Base-by-base conservation (phyloP, 1,140 invertebrate species). In the Penaeus japonicus region DNA sequence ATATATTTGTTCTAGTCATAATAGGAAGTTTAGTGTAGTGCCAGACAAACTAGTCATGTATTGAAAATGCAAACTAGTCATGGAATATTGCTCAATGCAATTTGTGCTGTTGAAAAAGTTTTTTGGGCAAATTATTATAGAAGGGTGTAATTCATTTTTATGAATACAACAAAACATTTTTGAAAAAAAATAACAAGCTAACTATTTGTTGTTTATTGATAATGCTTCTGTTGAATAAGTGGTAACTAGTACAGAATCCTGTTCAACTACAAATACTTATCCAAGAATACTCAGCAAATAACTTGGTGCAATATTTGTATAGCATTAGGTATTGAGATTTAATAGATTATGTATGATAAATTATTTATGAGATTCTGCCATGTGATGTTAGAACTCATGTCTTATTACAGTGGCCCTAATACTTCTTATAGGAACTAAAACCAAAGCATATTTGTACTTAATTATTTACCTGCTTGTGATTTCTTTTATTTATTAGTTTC, bases 261-360 rank as follows among this genome's bases (percentile, higher is more conserved):
- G 80, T 82, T 82, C 80, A 62, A 83, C 81, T 62, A 83, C 55
- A 62, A 83, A 83, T 83, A 83, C 81, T 83, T 83, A 83, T 35
- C 18, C 59, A 83, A 83, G 59, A 83, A 83, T 83, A 83, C 81
- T 83, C 81, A 83, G 81, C 59, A 62, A 62, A 83, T 32, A 65
- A 59, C 57, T 83, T 83, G 57, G 81, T 83, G 81, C 81, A 83
- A 83, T 83, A 83, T 83, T 83, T 83, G 81, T 83, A 83, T 83
- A 83, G 81, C 27, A 83, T 83, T 83, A 83, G 57, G 59, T 83
- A 65, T 83, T 83, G 59, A 83, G 81, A 83, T 83, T 83, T 62
- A 32, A 65, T 62, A 59, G 55, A 39, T 83, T 59, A 83, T 83
- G 55, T 83, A 83, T 62, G 57, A 62, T 59, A 32, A 82, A 83